A percentile compares a stretch with the other conserved stretches of the same genome.
Evolutionary conservation across 1,140 invertebrate species (phyloP).

Genomic region (Zaprionus camerounensis): DNA sequence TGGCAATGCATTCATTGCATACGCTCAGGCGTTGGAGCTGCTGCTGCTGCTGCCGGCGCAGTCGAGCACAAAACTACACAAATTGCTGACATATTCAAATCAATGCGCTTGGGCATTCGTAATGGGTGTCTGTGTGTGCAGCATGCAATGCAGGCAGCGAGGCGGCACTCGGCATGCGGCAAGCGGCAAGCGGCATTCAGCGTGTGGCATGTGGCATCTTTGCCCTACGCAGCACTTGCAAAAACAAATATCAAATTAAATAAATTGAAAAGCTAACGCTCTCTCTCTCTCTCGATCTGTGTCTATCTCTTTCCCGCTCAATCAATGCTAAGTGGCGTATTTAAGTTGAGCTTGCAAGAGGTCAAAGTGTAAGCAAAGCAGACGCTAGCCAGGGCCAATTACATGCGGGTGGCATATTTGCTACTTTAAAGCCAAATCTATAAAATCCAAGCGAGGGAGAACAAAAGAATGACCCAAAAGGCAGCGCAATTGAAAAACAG

Average conservation of each 20-base stretch:
- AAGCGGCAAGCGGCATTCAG: slow-evolving; percentile 8
- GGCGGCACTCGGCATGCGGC: not conserved
- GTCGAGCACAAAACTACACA: slow-evolving; percentile 79
- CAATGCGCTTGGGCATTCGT: slow-evolving; percentile 64
- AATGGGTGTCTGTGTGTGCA: slow-evolving; percentile 31
- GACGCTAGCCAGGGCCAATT: slow-evolving; percentile 56
- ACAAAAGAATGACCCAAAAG: not conserved
- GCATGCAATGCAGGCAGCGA: slow-evolving; percentile 4
- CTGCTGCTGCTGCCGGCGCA: slow-evolving; percentile 33
- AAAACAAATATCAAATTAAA: slow-evolving; percentile 75
- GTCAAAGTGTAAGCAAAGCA: slow-evolving; percentile 52
- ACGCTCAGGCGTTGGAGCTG: slow-evolving; percentile 25
- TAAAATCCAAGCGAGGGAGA: slow-evolving; percentile 2
- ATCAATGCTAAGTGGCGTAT: slow-evolving; percentile 69
- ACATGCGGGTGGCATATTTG: slow-evolving; percentile 53
- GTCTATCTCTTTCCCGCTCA: slow-evolving; percentile 11
- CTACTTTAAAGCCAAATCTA: slow-evolving; percentile 32
- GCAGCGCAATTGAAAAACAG: not conserved
- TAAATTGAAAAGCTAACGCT: slow-evolving; percentile 57
- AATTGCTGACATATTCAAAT: slow-evolving; percentile 83
- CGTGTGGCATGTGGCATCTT: slow-evolving; percentile 41
- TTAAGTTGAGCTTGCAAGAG: slow-evolving; percentile 62
- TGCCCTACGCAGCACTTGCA: slow-evolving; percentile 52
- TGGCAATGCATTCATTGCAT: slow-evolving; percentile 24
- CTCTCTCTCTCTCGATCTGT: not conserved